A percentile compares a stretch with the other conserved stretches of the same genome.
Conservation (phyloP, 2,113 vertebrate species). For the Chaenogobius annularis region DNA sequence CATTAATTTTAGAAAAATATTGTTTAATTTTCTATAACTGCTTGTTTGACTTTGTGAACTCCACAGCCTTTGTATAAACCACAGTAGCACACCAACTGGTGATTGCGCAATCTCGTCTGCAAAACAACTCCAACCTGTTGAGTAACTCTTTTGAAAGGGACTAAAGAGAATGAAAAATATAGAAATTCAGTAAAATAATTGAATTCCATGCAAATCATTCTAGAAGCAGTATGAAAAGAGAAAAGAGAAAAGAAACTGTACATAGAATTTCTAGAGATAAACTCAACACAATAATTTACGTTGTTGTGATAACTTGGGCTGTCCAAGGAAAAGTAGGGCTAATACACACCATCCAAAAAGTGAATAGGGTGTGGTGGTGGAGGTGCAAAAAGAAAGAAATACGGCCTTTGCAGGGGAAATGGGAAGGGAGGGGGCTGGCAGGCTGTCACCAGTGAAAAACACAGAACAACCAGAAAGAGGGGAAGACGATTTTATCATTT, state of each 20-base stretch:
- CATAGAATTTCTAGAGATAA: constrained; percentile 12
- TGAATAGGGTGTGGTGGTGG: constrained; percentile 54
- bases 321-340: constrained; percentile 41
- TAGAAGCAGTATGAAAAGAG: not conserved
- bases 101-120: constrained; percentile 59
- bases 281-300: constrained; percentile 53
- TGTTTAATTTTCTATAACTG: not conserved
- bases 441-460: constrained; percentile 36
- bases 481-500: constrained; percentile 55
- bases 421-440: not conserved
- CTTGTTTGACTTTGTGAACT: not conserved
- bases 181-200: constrained; percentile 17
- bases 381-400: constrained; percentile 52
- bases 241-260: constrained; percentile 2
- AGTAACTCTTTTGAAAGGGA: constrained; percentile 46
- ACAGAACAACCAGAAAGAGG: constrained; percentile 21
- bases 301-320: not conserved
- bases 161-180: constrained; percentile 26
- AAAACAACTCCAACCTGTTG: constrained; percentile 66
- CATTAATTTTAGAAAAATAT: not conserved
- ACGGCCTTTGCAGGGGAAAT: constrained; percentile 25
- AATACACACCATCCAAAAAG: constrained; percentile 30
- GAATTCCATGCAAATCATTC: constrained; percentile 1
- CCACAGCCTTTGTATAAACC: constrained; percentile 12
- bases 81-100: constrained; percentile 20